phyloP scores from a whole-genome alignment of 1,140 invertebrate genomes.

The Chymomyza costata region DNA sequence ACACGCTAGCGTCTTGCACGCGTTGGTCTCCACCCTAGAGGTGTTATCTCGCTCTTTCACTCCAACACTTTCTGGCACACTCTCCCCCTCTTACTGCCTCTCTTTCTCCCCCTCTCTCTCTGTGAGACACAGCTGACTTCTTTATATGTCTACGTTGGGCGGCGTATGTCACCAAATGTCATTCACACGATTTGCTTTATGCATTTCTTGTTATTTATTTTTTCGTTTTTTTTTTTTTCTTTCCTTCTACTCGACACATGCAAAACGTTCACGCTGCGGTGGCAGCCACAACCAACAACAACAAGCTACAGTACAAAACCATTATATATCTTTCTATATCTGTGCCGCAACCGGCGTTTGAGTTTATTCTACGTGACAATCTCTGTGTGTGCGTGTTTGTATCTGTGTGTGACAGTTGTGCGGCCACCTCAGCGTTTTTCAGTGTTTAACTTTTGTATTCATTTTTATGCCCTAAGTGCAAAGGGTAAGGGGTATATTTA shows the following conservation, averaged over 20 bases:
- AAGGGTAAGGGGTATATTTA: too few species aligned
- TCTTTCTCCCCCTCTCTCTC: conserved; percentile 11
- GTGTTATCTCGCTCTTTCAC: conserved; percentile 4
- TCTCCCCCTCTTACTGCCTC: conserved; percentile 7
- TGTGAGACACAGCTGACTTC: too few species aligned
- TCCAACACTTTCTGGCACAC: background rate
- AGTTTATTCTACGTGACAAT: too few species aligned
- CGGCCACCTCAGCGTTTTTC: conserved; percentile 64
- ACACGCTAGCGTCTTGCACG: conserved; percentile 26
- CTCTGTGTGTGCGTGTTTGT: conserved; percentile 25
- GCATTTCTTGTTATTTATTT: conserved; percentile 43
- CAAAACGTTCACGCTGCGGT: conserved; percentile 12
- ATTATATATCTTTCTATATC: conserved; percentile 33
- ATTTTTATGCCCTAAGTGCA: too few species aligned
- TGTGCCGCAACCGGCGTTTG: conserved; percentile 33
- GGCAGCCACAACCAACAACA: conserved; percentile 16
- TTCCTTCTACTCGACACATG: conserved; percentile 15
- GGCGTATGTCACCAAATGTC: conserved; percentile 65
- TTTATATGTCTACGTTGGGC: too few species aligned
- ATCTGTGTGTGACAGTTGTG: too few species aligned
- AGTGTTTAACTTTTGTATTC: conserved; percentile 42
- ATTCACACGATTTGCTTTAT: conserved; percentile 70
- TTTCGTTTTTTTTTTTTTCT: background rate
- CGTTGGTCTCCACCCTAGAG: background rate
- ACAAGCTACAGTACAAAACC: conserved; percentile 11